Base-by-base conservation (phyloP, 2,797 vertebrate genomes). In the Capromys pilorides region DNA sequence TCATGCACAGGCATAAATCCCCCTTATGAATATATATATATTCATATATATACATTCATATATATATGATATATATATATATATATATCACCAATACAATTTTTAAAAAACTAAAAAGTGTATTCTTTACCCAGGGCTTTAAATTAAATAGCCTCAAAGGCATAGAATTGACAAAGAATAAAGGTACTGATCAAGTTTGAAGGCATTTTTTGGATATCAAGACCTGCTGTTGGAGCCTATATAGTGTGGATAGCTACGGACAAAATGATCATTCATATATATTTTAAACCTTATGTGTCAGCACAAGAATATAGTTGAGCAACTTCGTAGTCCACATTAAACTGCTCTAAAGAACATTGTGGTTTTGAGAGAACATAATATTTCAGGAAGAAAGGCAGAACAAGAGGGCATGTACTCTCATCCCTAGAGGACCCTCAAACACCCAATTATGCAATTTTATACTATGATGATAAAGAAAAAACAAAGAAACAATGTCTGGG, bases 381-480 rank as follows among this genome's bases (percentile, higher is more conserved):
- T 80, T 21, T 75, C 49, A 93, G 64, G 13, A 93, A 96, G n/a
- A 86, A 88, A 87, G 21, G n/a, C 28, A 91, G 21, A 94, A 78
- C 21, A 73, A 93, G 13, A 13, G 7, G 31, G 8, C 6, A 4
- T 75, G 12, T 82, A 71, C 69, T 82, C 6, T 11, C 11, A 54
- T 92, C 49, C 14, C 28, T 45, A 78, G 84, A 28, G 45, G 77
- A 69, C 12, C 79, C 22, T 49, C n/a, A 95, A 62, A 39, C 26
- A 80, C 86, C 33, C 28, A 94, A 49, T 84, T 94, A 92, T 39
- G 62, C 14, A 75, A 33, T 67, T 41, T 93, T n/a, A 31, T 88
- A 73, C 9, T 84, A 75, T 36, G 11, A 85, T 45, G 39, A 93
- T 88, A 84, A 90, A 91, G n/a, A 81, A 36, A 96, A 96, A 94